Evolutionary conservation across 2,888 invertebrate genomes (phyloP), one percentile per base, ranked within the genome.

Genomic region (Himalopsyche japonica): DNA sequence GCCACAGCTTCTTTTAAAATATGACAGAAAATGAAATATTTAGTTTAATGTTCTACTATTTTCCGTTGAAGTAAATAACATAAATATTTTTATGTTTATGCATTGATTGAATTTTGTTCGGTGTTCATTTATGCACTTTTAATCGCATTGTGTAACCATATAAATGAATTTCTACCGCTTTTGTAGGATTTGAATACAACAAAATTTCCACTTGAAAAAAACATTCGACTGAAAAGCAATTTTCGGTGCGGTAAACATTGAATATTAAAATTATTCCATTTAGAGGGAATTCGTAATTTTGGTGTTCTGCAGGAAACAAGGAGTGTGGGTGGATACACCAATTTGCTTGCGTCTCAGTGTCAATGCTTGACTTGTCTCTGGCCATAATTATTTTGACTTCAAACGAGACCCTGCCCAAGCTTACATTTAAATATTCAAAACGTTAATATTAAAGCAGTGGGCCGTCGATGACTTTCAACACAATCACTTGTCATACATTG

Each of bases 401-500:
- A 43, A 78, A 78, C 34, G 37, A 82, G 49, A 27, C 64, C 43
- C 57, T 57, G 43, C 57, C n/a, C 76, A 32, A 76, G 78, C 76
- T 34, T 76, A 37, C 80, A 57, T 77, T 80, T 76, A 84, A 84
- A 84, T 84, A 84, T 84, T 84, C 80, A 84, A 77, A 84, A 84
- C 76, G 83, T 84, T 84, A 83, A 84, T 84, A 81, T 84, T 84
- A 80, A 84, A 43, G 80, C 83, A 76, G 70, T 80, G 77, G 34
- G 48, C 77, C 80, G 76, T 79, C 76, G 77, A 64, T 24, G 80
- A 32, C 37, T 18, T 37, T 37, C 37, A 57, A 57, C 24, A 57
- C 57, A 57, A 57, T 57, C 57, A 43, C 83, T 70, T 81, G 76
- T 57, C 77, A 43, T 32, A 48, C 78, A 76, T 77, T 57, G 32